These are phyloP conservation scores for Girardinus metallicus DNA, from an alignment of 2,797 vertebrate genomes.

Conservation along the genomic window DNA sequence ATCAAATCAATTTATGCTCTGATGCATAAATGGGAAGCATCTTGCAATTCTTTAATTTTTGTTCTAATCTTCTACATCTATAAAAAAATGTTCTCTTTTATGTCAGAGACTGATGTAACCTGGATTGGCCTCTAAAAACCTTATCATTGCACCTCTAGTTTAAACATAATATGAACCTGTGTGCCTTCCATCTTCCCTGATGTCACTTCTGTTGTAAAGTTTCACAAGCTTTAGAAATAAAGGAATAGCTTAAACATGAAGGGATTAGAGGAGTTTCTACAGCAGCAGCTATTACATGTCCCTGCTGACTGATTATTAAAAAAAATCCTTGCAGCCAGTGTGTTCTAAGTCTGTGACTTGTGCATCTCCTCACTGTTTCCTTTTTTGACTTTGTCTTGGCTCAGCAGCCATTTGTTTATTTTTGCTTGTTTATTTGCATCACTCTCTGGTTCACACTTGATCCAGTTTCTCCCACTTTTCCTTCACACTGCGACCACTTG, in stretches of 20 bases:
- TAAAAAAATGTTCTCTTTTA: neutral
- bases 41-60: neutral
- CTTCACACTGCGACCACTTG: slow-evolving; percentile 57
- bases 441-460: slow-evolving; percentile 75
- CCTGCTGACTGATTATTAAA: neutral
- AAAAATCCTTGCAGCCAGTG: neutral
- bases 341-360: slow-evolving; percentile 6
- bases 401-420: slow-evolving; percentile 62
- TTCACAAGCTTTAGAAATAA: neutral
- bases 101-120: neutral
- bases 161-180: neutral
- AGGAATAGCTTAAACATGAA: neutral
- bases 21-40: neutral
- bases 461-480: slow-evolving; percentile 79
- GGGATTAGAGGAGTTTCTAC: neutral
- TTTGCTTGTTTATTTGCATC: slow-evolving; percentile 76
- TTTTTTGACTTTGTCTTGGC: slow-evolving; percentile 31
- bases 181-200: neutral
- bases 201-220: neutral
- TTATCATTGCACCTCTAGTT: neutral
- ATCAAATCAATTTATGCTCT: neutral
- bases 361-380: slow-evolving; percentile 17
- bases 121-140: neutral
- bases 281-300: neutral
- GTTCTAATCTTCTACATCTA: neutral